Conservation (phyloP, 1,140 invertebrate genomes). For the Globodera rostochiensis region DNA sequence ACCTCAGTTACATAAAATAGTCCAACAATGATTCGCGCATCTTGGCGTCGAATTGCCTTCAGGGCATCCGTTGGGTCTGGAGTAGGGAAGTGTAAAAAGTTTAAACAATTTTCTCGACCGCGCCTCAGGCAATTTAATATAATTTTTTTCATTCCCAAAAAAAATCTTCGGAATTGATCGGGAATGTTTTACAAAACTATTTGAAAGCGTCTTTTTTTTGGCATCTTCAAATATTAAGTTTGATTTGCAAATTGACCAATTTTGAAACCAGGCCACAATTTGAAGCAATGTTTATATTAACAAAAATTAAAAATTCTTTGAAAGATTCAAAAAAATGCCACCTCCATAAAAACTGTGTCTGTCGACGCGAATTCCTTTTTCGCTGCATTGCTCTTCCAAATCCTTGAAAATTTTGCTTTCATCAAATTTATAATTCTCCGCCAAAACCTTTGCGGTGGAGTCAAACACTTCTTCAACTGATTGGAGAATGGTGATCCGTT, state of each 20-base stretch:
- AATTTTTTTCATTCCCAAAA: too few relatives aligned
- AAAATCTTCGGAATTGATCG: too few relatives aligned
- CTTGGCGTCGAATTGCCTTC: constrained; percentile 83
- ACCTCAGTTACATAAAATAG: constrained; percentile 92
- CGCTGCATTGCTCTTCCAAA: constrained; percentile 88
- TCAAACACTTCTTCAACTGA: constrained; percentile 99
- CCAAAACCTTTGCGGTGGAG: constrained; percentile 96
- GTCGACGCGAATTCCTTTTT: constrained; percentile 87
- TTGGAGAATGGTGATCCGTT: constrained; percentile 90
- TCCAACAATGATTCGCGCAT: constrained; percentile 93
- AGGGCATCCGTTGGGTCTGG: constrained; percentile 73
- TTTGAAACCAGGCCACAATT: too few relatives aligned
- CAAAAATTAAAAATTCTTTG: background rate
- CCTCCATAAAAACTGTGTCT: constrained; percentile 94
- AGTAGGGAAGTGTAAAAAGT: too few relatives aligned
- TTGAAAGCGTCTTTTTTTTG: too few relatives aligned
- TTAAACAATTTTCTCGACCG: too few relatives aligned
- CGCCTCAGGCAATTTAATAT: too few relatives aligned
- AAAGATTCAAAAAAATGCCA: constrained; percentile 30
- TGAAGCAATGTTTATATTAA: background rate
- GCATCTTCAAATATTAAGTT: too few relatives aligned
- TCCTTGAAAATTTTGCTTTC: constrained; percentile 73
- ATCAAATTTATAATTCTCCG: background rate
- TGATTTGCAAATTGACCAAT: too few relatives aligned
- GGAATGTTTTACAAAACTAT: too few relatives aligned